Evolutionary conservation across 2,888 invertebrate species (phyloP).

Genomic region (Lysandra coridon): DNA sequence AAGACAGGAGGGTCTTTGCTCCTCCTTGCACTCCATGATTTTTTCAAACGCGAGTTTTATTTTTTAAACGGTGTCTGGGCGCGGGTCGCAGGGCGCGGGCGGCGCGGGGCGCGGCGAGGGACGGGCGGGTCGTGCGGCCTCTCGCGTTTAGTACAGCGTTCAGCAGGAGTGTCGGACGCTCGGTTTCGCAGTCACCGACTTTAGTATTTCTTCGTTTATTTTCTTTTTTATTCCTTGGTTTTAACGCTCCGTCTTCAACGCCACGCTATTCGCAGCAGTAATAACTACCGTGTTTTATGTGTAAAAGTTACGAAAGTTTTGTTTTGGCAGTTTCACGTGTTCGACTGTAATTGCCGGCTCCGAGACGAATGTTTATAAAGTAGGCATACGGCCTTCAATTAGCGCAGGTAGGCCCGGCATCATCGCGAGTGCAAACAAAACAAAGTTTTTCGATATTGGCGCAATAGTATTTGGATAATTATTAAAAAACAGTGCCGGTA

Average conservation of each 20-base stretch:
- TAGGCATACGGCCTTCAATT: conserved; percentile 67
- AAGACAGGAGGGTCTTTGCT: conserved; percentile 13
- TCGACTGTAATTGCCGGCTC: conserved; percentile 74
- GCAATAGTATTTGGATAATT: conserved; percentile 19
- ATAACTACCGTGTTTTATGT: conserved; percentile 62
- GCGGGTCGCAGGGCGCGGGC: conserved; percentile 67
- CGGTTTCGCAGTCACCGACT: conserved; percentile 75
- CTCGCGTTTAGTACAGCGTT: conserved; percentile 79
- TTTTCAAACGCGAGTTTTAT: conserved; percentile 57
- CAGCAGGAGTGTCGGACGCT: conserved; percentile 80
- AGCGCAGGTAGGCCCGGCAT: conserved; percentile 71
- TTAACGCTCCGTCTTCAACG: conserved; percentile 61
- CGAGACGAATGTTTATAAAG: conserved; percentile 74
- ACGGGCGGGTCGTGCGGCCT: conserved; percentile 69
- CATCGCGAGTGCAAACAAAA: conserved; percentile 57
- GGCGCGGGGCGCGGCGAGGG: conserved; percentile 57
- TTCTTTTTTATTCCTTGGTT: conserved; percentile 80
- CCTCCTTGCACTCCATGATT: conserved; percentile 44
- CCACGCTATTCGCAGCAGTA: conserved; percentile 58
- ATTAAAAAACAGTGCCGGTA: conserved; percentile 46
- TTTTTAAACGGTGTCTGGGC: conserved; percentile 64
- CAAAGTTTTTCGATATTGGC: conserved; percentile 29
- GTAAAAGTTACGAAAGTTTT: conserved; percentile 60
- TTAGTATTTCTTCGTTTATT: conserved; percentile 79
- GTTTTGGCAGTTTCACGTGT: conserved; percentile 78